phyloP scores from a whole-genome alignment of 2,888 invertebrate species.

The Ophion ellenae region DNA sequence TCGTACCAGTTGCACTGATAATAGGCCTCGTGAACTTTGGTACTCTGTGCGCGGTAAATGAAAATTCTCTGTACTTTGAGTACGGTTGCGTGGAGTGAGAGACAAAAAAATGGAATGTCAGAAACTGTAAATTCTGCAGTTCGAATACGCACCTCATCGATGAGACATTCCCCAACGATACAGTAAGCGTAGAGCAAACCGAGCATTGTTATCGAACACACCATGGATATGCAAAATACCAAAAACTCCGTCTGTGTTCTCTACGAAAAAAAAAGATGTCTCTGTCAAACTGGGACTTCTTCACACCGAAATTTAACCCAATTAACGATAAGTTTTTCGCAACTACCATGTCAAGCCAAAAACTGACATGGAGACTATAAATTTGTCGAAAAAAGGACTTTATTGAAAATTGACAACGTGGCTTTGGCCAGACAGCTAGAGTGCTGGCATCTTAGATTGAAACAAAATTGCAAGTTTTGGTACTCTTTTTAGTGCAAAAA shows the following conservation, averaged over 20 bases:
- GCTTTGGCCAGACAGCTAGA: too few relatives aligned
- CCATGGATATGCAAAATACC: slow-evolving; percentile 58
- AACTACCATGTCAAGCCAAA: neutral
- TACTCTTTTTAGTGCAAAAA: too few relatives aligned
- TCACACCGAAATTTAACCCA: neutral
- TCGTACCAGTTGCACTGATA: slow-evolving; percentile 86
- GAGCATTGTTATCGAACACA: slow-evolving; percentile 61
- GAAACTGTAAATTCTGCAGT: neutral
- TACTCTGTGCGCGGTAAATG: slow-evolving; percentile 76
- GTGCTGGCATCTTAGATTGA: too few relatives aligned
- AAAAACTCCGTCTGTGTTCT: slow-evolving; percentile 57
- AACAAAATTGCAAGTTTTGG: too few relatives aligned
- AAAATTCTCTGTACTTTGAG: neutral
- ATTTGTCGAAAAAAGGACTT: too few relatives aligned
- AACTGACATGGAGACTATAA: neutral
- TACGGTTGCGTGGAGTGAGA: too few relatives aligned
- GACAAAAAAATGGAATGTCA: neutral
- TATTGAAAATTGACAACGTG: too few relatives aligned
- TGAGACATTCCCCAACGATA: slow-evolving; percentile 68
- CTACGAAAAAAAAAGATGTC: slow-evolving; percentile 36
- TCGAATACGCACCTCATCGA: slow-evolving; percentile 61
- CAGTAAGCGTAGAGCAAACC: slow-evolving; percentile 67
- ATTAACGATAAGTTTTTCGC: too few relatives aligned
- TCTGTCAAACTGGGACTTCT: neutral
- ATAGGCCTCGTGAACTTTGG: slow-evolving; percentile 84